Evolutionary conservation across 2,113 vertebrate genomes (phyloP), one percentile per base, ranked within the genome.

Genomic region (Manacus vitellinus): DNA sequence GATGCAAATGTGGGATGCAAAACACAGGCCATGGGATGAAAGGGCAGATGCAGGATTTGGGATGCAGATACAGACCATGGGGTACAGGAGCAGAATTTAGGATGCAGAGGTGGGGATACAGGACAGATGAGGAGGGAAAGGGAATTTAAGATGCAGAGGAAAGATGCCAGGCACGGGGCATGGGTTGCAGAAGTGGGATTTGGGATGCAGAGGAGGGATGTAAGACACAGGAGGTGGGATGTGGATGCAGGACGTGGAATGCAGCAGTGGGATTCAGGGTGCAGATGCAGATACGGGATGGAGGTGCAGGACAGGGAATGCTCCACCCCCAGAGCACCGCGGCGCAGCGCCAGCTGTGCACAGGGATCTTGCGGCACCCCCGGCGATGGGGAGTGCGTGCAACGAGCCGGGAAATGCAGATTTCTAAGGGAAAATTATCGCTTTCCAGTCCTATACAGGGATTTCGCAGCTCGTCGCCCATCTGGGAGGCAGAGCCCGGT

Each of bases 401-500:
- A n/a, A 47, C 0, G 2, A 58, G 88, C 37, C 5, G 0, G 62
- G 63, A 94, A 87, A 47, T 4, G 18, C 65, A 54, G 14, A 18
- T 16, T 78, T 81, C 55, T 74, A 68, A 74, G 78, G 78, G 7
- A 58, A 79, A 68, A 44, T 18, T 8, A 35, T 1, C 1, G 1
- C 43, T 85, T 28, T 85, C 3, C 31, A 62, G 41, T 14, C 22
- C 62, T 7, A 1, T 14, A 1, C 52, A 16, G 79, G 82, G 39
- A 59, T 92, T 79, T 10, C 6, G 10, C 33, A 11, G 23, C 71
- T 88, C 5, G 6, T 90, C 68, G 86, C 78, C 95, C 97, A 97
- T 98, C 93, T 98, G 98, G 92, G 96, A 82, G 92, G 95, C 98
- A 97, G 97, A 97, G 76, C 68, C 80, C 9, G 0, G 73, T 61